phyloP scores from a whole-genome alignment of 2,888 invertebrate genomes.

The Tetragnatha montana region DNA sequence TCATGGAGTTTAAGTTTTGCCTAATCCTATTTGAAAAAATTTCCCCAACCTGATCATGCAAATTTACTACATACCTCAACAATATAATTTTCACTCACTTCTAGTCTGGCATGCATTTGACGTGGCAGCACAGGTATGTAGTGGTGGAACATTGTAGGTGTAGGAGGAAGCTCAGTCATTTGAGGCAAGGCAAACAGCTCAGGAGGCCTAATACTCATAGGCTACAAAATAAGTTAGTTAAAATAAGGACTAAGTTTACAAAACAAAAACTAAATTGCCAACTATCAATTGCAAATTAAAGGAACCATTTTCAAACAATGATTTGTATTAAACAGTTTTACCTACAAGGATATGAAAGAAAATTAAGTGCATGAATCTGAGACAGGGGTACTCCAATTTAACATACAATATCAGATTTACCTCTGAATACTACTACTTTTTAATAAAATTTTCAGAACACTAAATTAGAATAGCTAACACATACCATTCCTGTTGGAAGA shows the following conservation, averaged over 20 bases:
- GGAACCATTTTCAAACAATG: background rate
- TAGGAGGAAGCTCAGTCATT: slow-evolving; percentile 73
- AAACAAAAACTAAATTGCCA: background rate
- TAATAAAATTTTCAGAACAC: background rate
- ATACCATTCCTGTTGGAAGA: slow-evolving; percentile 74
- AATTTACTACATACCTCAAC: background rate
- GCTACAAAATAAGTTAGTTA: slow-evolving; percentile 48
- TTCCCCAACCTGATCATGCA: background rate
- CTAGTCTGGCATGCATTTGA: slow-evolving; percentile 73
- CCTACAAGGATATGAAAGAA: too few relatives aligned
- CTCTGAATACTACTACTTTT: background rate
- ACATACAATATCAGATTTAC: too few relatives aligned
- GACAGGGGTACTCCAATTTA: too few relatives aligned
- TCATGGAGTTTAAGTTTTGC: too few relatives aligned
- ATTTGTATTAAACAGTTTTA: too few relatives aligned
- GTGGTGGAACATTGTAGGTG: slow-evolving; percentile 73
- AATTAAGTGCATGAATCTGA: too few relatives aligned
- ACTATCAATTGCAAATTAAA: too few relatives aligned
- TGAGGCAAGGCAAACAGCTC: slow-evolving; percentile 71
- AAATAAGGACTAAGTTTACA: background rate
- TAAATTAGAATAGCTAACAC: background rate
- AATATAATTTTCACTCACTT: slow-evolving; percentile 49
- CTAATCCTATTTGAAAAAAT: too few relatives aligned
- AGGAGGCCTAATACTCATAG: slow-evolving; percentile 71
- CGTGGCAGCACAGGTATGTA: slow-evolving; percentile 74